Conservation (phyloP, 2,888 invertebrate genomes). For the Ectobius pallidus region DNA sequence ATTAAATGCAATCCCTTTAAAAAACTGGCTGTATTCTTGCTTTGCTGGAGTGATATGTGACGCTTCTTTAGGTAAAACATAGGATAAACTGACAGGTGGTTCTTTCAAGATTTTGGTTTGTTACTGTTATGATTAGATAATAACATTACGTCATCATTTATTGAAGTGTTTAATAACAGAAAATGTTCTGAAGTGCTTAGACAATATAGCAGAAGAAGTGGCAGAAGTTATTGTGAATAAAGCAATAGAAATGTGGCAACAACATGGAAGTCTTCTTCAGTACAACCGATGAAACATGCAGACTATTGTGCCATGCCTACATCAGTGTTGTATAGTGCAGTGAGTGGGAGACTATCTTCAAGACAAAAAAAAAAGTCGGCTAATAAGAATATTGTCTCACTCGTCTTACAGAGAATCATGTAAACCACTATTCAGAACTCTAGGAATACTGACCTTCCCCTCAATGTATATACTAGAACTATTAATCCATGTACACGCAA, state of each 20-base stretch:
- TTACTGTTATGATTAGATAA: slow-evolving; percentile 75
- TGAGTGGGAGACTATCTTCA: no score
- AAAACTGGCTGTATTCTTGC: slow-evolving; percentile 81
- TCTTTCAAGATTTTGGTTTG: slow-evolving; percentile 81
- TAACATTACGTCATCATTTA: slow-evolving; percentile 70
- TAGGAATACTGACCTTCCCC: no score
- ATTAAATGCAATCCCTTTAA: slow-evolving; percentile 69
- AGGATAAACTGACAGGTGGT: slow-evolving; percentile 88
- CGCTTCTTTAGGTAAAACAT: slow-evolving; percentile 78
- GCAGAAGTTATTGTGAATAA: slow-evolving; percentile 84
- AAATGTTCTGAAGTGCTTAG: slow-evolving; percentile 63
- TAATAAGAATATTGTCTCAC: no score
- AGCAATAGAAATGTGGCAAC: slow-evolving; percentile 85
- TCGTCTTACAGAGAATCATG: no score
- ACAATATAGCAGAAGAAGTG: slow-evolving; percentile 71
- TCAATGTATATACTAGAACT: no score
- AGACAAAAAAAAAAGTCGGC: no score
- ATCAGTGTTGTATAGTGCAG: no score
- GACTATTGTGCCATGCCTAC: no score
- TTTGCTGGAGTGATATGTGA: slow-evolving; percentile 83
- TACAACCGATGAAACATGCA: no score
- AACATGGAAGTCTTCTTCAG: slow-evolving; percentile 69
- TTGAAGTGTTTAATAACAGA: slow-evolving; percentile 65
- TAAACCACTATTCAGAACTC: no score
- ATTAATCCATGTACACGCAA: no score